Conservation (phyloP, 2,113 vertebrate genomes). For the Cyphomyrus plagiostoma region DNA sequence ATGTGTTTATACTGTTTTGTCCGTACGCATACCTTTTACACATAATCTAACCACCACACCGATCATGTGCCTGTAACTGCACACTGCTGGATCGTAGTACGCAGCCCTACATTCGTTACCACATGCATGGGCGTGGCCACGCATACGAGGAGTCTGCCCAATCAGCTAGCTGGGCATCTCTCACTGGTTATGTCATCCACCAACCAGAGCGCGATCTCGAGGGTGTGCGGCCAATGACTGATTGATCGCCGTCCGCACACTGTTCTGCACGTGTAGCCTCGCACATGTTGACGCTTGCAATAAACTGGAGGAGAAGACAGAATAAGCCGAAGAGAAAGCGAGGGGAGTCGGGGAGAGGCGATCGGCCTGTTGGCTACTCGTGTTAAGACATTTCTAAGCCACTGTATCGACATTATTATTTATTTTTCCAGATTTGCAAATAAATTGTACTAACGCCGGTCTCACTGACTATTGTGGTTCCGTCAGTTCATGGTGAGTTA, state of each 20-base stretch:
- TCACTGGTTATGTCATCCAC: slow-evolving; percentile 47
- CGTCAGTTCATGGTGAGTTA: slow-evolving; percentile 41
- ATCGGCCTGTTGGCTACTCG: neutral
- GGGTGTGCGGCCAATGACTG: slow-evolving; percentile 42
- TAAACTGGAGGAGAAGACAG: slow-evolving; percentile 37
- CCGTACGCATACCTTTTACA: neutral
- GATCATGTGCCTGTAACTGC: slow-evolving; percentile 43
- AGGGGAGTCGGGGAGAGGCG: neutral
- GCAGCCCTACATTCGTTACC: slow-evolving; percentile 44
- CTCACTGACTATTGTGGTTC: slow-evolving; percentile 16
- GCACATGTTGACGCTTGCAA: slow-evolving; percentile 66
- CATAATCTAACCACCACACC: neutral
- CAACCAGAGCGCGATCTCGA: slow-evolving; percentile 37
- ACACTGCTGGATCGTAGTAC: slow-evolving; percentile 39
- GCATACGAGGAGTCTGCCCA: slow-evolving; percentile 38
- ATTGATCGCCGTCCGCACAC: slow-evolving; percentile 28
- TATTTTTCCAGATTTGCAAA: neutral
- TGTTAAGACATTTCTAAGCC: neutral
- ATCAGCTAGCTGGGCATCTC: slow-evolving; percentile 33
- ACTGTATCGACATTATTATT: neutral
- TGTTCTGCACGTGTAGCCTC: slow-evolving; percentile 62
- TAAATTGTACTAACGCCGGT: neutral
- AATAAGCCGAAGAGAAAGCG: slow-evolving; percentile 28
- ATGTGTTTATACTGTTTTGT: neutral
- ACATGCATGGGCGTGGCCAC: slow-evolving; percentile 54